Evolutionary conservation across 2,113 vertebrate species (phyloP).

Genomic region (Anas platyrhynchos): DNA sequence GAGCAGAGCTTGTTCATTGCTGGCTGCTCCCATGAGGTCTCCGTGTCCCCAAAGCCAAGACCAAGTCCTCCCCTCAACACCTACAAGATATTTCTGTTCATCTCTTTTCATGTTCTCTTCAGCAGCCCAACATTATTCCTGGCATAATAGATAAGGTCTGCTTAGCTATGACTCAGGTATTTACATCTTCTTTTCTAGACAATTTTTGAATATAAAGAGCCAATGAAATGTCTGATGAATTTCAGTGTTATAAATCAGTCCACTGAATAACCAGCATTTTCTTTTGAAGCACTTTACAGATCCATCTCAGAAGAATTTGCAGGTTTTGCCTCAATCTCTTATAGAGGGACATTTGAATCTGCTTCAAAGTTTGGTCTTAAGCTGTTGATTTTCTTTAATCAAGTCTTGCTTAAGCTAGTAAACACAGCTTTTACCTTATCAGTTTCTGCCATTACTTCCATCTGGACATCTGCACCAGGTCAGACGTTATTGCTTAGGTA

Average conservation of each 20-base stretch:
- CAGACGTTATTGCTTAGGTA: not conserved
- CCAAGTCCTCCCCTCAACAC: not conserved
- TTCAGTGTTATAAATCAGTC: not conserved
- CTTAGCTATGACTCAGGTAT: not conserved
- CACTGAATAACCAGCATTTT: not conserved
- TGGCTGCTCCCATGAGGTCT: not conserved
- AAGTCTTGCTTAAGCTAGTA: not conserved
- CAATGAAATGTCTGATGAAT: not conserved
- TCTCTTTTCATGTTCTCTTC: not conserved
- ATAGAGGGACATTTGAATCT: not conserved
- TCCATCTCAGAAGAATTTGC: not conserved
- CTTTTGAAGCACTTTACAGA: not conserved
- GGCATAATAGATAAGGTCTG: not conserved
- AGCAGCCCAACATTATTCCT: not conserved
- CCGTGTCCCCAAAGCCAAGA: not conserved
- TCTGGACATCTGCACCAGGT: not conserved
- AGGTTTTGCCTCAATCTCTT: not conserved
- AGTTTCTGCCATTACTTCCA: not conserved
- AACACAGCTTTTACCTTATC: not conserved
- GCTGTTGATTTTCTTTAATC: not conserved
- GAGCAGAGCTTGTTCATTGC: not conserved
- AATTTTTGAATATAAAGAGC: not conserved
- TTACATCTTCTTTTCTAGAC: not conserved
- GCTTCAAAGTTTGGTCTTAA: not conserved
- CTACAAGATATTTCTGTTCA: not conserved